Percentiles rank a stretch among this genome's conserved stretches.
These are phyloP conservation scores for Ormyrus pomaceus DNA, from an alignment of 2,888 invertebrate genomes.

Conservation along the genomic window DNA sequence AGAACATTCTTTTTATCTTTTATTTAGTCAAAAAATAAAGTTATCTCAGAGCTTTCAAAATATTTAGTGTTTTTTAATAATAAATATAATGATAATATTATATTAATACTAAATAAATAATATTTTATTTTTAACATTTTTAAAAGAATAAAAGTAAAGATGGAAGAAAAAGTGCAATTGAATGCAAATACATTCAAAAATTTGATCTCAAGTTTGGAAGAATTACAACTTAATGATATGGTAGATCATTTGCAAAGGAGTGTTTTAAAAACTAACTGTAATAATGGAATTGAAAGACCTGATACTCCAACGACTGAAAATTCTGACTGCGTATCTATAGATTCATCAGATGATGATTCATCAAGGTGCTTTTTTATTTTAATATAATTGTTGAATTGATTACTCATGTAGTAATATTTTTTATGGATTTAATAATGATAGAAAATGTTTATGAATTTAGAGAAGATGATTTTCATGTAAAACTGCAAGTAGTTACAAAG, in stretches of 20 bases:
- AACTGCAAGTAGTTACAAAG: constrained; percentile 55
- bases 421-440: background rate
- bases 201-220: constrained; percentile 45
- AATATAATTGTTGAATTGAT: background rate
- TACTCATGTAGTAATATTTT: background rate
- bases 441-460: constrained; percentile 3
- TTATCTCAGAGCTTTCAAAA: no score
- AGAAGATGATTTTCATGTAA: constrained; percentile 59
- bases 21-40: no score
- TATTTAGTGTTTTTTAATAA: no score
- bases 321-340: constrained; percentile 51
- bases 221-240: constrained; percentile 50
- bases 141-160: constrained; percentile 27
- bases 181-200: constrained; percentile 36
- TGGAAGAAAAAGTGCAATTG: constrained; percentile 49
- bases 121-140: constrained; percentile 1
- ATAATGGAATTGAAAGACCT: constrained; percentile 40
- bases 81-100: no score
- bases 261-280: constrained; percentile 21
- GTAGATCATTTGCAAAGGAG: constrained; percentile 49
- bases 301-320: constrained; percentile 49
- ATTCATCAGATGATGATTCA: constrained; percentile 54
- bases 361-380: constrained; percentile 33
- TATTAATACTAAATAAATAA: background rate
- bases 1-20: no score